Evolutionary conservation across 2,888 invertebrate genomes (phyloP).

Genomic region (Diloba caeruleocephala): DNA sequence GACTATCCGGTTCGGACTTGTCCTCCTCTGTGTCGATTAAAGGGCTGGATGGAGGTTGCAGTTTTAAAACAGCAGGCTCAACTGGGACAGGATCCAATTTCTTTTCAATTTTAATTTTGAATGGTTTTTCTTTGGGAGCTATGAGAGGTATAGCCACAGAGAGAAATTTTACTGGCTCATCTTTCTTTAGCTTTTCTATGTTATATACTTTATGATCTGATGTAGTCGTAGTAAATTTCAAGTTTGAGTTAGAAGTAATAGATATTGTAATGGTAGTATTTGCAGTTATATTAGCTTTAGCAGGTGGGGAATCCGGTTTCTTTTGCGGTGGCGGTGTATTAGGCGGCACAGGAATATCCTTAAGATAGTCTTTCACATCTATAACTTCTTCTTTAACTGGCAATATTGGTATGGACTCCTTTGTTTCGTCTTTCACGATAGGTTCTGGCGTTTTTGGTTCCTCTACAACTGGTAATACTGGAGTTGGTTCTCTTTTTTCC

Average conservation of each 20-base stretch:
- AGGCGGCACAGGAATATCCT: slow-evolving; percentile 69
- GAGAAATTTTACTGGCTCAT: slow-evolving; percentile 36
- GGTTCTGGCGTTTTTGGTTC: slow-evolving; percentile 57
- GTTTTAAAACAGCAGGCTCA: slow-evolving; percentile 62
- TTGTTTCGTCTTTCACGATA: slow-evolving; percentile 35
- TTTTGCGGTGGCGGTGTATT: slow-evolving; percentile 68
- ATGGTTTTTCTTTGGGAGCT: slow-evolving; percentile 48
- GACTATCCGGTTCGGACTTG: slow-evolving; percentile 86
- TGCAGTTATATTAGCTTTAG: slow-evolving; percentile 40
- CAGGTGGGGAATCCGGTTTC: slow-evolving; percentile 38
- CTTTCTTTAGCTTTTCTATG: slow-evolving; percentile 41
- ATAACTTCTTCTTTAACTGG: slow-evolving; percentile 57
- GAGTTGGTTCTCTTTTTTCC: slow-evolving; percentile 62
- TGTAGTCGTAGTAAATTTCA: slow-evolving; percentile 14
- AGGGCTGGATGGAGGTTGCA: slow-evolving; percentile 80
- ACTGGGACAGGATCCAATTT: slow-evolving; percentile 56
- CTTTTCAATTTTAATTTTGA: slow-evolving; percentile 53
- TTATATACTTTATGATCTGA: slow-evolving; percentile 25
- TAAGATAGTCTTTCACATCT: slow-evolving; percentile 58
- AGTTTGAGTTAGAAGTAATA: slow-evolving; percentile 25
- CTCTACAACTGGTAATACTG: slow-evolving; percentile 60
- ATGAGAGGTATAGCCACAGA: slow-evolving; percentile 32
- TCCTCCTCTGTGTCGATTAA: slow-evolving; percentile 84
- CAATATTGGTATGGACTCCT: slow-evolving; percentile 53
- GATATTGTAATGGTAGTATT: slow-evolving; percentile 21